Conservation (phyloP, 2,797 vertebrate genomes). For the Eremophila alpestris region DNA sequence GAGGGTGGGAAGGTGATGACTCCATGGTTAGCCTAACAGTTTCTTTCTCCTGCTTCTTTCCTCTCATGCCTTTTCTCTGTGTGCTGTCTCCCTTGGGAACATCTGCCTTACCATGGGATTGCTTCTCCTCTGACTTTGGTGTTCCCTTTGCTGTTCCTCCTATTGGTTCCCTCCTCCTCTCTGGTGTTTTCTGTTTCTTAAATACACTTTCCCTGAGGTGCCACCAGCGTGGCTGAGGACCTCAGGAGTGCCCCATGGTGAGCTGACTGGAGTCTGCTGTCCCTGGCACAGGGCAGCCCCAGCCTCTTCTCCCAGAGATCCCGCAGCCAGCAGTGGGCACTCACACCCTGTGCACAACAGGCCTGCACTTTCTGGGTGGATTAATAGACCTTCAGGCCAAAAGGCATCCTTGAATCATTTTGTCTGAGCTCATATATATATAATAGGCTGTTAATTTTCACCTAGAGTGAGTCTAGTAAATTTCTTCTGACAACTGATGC, state of each 20-base stretch:
- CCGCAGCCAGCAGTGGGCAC: fast-evolving
- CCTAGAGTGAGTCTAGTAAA: background rate
- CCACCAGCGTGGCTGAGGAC: fast-evolving
- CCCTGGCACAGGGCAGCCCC: fast-evolving
- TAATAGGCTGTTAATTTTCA: background rate
- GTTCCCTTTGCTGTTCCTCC: background rate
- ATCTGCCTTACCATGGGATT: background rate
- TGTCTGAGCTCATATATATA: background rate
- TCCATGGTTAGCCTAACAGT: background rate
- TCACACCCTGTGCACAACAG: fast-evolving
- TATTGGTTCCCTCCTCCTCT: background rate
- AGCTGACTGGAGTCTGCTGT: background rate
- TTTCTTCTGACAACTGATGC: background rate
- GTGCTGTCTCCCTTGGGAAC: fast-evolving
- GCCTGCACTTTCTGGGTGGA: background rate
- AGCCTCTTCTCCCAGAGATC: background rate
- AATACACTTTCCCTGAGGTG: background rate
- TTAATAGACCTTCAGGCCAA: background rate
- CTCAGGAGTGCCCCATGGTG: background rate
- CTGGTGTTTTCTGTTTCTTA: background rate
- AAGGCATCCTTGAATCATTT: background rate
- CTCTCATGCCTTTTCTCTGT: background rate
- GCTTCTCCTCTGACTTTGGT: background rate
- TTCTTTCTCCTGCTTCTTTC: background rate
- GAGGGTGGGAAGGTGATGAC: background rate